Evolutionary conservation across 2,888 invertebrate genomes (phyloP).

Genomic region (Andricus quercusramuli): DNA sequence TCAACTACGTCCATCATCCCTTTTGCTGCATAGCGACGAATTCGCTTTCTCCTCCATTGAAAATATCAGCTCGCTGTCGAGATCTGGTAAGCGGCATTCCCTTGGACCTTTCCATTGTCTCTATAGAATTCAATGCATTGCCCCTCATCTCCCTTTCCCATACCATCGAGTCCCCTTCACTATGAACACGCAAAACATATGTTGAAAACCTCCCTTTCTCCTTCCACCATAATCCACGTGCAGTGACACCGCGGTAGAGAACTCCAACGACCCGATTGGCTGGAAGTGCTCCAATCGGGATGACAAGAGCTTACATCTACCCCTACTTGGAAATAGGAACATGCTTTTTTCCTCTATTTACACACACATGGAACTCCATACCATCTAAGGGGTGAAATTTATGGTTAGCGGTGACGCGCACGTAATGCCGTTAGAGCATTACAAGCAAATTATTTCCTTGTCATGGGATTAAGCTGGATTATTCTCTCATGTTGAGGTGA

Average conservation of each 20-base stretch:
- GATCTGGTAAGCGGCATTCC: conserved; percentile 29
- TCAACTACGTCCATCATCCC: conserved; percentile 34
- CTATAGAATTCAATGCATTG: conserved; percentile 10
- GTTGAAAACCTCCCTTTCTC: conserved; percentile 54
- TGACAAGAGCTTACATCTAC: conserved; percentile 18
- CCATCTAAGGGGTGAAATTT: conserved; percentile 23
- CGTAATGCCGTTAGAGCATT: conserved; percentile 61
- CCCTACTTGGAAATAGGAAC: conserved; percentile 14
- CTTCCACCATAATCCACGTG: conserved; percentile 44
- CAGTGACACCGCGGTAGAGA: conserved; percentile 50
- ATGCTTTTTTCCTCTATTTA: background rate
- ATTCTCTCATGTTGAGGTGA: conserved; percentile 26
- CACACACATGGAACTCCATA: background rate
- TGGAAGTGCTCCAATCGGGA: conserved; percentile 29
- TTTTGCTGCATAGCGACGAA: background rate
- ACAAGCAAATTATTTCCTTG: conserved; percentile 55
- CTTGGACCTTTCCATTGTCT: conserved; percentile 37
- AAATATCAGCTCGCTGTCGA: conserved; percentile 19
- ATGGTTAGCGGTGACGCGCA: conserved; percentile 50
- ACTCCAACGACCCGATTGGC: conserved; percentile 50
- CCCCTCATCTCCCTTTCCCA: background rate
- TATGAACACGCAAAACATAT: conserved; percentile 55
- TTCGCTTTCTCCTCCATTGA: conserved; percentile 40
- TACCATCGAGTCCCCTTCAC: conserved; percentile 9
- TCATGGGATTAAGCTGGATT: conserved; percentile 50